Percentiles rank a stretch among this genome's conserved stretches.
These are phyloP conservation scores for Pollimyrus isidori DNA, from an alignment of 2,113 vertebrate species.

Conservation along the genomic window DNA sequence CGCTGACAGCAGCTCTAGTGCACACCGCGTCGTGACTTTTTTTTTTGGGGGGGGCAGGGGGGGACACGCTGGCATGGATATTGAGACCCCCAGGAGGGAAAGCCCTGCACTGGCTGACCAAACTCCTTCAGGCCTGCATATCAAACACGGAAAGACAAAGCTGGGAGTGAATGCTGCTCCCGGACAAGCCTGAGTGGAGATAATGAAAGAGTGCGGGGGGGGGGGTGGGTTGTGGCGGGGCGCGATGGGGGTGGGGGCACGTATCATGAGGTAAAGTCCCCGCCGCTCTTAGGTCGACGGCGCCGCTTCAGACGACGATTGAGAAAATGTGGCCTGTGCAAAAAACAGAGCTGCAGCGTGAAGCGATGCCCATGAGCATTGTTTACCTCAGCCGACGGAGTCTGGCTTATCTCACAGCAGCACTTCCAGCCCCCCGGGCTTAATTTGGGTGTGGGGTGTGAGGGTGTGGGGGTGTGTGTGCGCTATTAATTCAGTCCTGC, in stretches of 20 bases:
- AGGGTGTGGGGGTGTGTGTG: neutral
- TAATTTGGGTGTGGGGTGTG: neutral
- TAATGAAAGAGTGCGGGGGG: neutral
- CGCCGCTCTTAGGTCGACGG: neutral
- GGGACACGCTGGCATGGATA: neutral
- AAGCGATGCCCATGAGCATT: neutral
- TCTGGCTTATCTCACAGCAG: neutral
- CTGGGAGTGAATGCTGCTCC: neutral
- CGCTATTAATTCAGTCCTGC: constrained; percentile 8
- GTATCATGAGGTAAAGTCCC: neutral
- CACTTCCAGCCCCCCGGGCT: neutral
- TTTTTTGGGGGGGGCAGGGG: neutral
- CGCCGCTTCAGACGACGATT: neutral
- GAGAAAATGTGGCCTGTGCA: neutral
- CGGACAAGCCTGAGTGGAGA: neutral
- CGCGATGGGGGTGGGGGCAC: neutral
- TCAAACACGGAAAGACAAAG: neutral
- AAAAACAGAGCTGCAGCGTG: neutral
- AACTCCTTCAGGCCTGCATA: neutral
- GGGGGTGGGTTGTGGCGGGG: too few relatives aligned
- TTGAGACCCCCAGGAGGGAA: neutral
- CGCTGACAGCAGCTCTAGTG: neutral
- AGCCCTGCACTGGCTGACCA: neutral
- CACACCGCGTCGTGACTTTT: neutral
- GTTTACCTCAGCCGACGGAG: neutral